These are phyloP conservation scores for Pampusana beccarii DNA, from an alignment of 2,113 vertebrate species.

Conservation along the genomic window DNA sequence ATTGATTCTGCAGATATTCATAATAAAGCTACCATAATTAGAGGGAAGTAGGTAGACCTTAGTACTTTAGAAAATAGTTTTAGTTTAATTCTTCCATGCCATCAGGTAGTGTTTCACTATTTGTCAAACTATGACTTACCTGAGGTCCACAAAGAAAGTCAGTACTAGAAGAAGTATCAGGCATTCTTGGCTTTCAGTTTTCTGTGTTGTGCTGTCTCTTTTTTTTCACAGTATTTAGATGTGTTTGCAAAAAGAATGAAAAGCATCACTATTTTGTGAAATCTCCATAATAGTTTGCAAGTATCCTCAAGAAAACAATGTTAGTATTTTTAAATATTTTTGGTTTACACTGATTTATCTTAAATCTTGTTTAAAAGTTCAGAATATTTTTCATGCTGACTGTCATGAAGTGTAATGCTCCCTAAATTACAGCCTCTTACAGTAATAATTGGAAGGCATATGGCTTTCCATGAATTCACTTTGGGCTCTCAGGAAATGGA, in stretches of 20 bases:
- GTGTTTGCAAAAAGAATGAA: neutral
- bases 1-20: constrained; percentile 19
- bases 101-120: neutral
- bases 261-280: neutral
- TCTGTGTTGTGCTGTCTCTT: neutral
- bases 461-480: neutral
- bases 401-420: neutral
- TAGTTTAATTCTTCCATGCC: neutral
- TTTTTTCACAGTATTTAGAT: neutral
- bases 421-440: neutral
- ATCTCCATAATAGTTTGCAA: neutral
- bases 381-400: neutral
- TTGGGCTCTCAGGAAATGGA: neutral
- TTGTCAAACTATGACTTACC: neutral
- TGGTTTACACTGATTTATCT: neutral
- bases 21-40: constrained; percentile 4
- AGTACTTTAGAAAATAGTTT: neutral
- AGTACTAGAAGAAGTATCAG: neutral
- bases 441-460: neutral
- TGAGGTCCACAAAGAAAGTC: neutral
- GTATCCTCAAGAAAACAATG: neutral
- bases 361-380: neutral
- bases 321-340: neutral
- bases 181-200: neutral
- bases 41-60: neutral